Percentiles rank a stretch among this genome's conserved stretches.
Evolutionary conservation across 2,113 vertebrate genomes (phyloP).

Genomic region (Pollimyrus isidori): DNA sequence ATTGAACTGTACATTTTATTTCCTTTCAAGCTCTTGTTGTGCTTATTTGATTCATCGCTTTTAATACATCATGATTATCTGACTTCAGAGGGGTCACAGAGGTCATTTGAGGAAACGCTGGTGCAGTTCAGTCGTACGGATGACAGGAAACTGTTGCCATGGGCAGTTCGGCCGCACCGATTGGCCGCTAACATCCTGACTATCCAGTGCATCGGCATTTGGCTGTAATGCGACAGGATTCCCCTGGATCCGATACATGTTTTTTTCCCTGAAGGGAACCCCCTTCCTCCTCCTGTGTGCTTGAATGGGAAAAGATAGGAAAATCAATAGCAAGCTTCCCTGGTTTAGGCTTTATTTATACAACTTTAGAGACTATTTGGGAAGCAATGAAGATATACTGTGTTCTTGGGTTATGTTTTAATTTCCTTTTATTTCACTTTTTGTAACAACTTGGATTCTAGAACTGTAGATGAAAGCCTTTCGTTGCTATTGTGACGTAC

Average conservation of each 20-base stretch:
- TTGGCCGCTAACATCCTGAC: not conserved
- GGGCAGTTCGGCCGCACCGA: not conserved
- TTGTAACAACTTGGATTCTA: not conserved
- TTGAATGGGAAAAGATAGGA: not conserved
- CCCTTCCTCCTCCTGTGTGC: not conserved
- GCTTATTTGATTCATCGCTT: not conserved
- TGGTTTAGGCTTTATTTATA: constrained; percentile 3
- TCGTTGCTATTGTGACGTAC: constrained; percentile 7
- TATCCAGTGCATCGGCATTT: not conserved
- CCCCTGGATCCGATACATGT: not conserved
- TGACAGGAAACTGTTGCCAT: not conserved
- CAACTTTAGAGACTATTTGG: constrained; percentile 4
- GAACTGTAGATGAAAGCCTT: constrained; percentile 15
- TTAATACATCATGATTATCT: not conserved
- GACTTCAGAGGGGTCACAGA: not conserved
- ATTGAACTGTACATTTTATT: not conserved
- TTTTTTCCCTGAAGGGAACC: constrained; percentile 9
- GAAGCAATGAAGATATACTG: constrained; percentile 19
- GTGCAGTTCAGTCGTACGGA: not conserved
- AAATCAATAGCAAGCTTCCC: constrained; percentile 4
- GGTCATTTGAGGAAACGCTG: not conserved
- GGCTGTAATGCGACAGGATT: not conserved
- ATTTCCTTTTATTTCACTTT: not conserved
- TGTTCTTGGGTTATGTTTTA: not conserved
- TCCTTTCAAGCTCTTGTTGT: not conserved